phyloP scores from a whole-genome alignment of 2,888 invertebrate genomes.

The Patella ulyssiponensis region DNA sequence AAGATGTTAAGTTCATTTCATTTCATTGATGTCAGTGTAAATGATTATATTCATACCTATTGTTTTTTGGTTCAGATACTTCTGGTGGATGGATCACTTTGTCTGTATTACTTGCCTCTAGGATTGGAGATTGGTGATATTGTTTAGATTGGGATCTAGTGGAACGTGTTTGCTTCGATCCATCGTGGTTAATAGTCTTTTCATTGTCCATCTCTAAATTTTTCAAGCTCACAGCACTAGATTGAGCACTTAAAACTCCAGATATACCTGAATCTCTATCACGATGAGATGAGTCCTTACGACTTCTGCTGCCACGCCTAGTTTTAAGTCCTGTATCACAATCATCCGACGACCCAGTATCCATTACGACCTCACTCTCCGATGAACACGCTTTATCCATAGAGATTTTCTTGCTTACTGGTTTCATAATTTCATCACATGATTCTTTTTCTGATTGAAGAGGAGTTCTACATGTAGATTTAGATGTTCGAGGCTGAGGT shows the following conservation, averaged over 20 bases:
- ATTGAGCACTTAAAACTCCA: constrained; percentile 26
- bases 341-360: too few relatives aligned
- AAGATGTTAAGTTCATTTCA: too few relatives aligned
- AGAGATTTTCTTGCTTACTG: background rate
- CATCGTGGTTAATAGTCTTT: too few relatives aligned
- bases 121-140: background rate
- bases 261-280: constrained; percentile 17
- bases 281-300: too few relatives aligned
- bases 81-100: too few relatives aligned
- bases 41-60: too few relatives aligned
- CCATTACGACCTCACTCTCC: constrained; percentile 19
- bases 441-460: too few relatives aligned
- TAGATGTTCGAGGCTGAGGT: background rate
- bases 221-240: constrained; percentile 12
- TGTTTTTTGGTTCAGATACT: too few relatives aligned
- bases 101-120: background rate
- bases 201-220: background rate
- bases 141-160: background rate
- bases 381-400: constrained; percentile 9
- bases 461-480: background rate
- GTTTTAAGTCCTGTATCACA: too few relatives aligned
- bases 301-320: too few relatives aligned
- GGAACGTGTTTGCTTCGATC: background rate
- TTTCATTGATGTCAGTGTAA: too few relatives aligned
- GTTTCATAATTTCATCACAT: too few relatives aligned